Evolutionary conservation across 92 coral and sea anemone genomes (phyloP).

Genomic region (Blastomussa wellsi): DNA sequence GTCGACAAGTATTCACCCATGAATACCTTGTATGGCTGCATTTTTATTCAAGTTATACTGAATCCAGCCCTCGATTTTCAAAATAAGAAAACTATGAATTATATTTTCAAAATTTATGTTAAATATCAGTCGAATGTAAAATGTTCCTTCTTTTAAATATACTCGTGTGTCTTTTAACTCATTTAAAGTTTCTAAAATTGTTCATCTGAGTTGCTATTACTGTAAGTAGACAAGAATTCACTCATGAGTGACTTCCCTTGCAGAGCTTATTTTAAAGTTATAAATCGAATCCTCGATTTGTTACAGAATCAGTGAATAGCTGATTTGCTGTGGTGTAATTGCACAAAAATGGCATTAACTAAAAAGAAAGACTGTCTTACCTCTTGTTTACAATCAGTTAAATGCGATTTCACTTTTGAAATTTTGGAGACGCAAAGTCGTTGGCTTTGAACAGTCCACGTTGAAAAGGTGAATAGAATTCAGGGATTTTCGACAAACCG

Average conservation of each 20-base stretch:
- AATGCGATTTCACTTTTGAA: background rate
- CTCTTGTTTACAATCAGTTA: too few species aligned
- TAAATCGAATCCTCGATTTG: background rate
- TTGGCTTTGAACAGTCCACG: background rate
- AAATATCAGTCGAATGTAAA: background rate
- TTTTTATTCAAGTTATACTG: too few species aligned
- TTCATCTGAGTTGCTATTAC: background rate
- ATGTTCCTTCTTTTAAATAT: background rate
- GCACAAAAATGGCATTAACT: too few species aligned
- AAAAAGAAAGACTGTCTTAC: background rate
- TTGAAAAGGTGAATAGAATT: background rate
- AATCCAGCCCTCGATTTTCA: too few species aligned
- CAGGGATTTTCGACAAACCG: background rate
- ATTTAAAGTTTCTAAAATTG: background rate
- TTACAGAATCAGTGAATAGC: background rate
- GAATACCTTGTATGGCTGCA: too few species aligned
- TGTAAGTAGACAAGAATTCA: background rate
- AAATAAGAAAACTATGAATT: background rate
- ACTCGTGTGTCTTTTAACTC: background rate
- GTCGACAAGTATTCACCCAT: too few species aligned
- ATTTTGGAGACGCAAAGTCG: background rate
- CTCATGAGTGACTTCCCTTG: background rate
- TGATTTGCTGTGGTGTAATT: background rate
- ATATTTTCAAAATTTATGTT: background rate
- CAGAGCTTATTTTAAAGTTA: background rate